Percentiles rank a stretch among this genome's conserved stretches.
These are phyloP conservation scores for Pollenia amentaria DNA, from an alignment of 2,888 invertebrate species.

Conservation along the genomic window DNA sequence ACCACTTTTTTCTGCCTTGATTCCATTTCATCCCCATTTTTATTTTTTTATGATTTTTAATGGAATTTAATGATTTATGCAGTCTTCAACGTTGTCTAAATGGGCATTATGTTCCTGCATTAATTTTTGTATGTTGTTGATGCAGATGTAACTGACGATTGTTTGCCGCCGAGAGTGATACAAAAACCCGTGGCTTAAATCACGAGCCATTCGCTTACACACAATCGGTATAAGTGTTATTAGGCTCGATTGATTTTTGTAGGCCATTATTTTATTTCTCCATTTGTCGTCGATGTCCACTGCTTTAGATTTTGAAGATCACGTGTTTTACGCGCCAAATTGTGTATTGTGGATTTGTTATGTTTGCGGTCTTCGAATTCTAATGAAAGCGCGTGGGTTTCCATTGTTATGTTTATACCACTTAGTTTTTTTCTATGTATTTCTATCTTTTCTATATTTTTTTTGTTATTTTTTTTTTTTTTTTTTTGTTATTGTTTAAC, in stretches of 20 bases:
- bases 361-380: background rate
- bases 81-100: constrained; percentile 11
- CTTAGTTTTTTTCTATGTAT: constrained; percentile 35
- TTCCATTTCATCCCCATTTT: constrained; percentile 53
- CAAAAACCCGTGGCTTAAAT: constrained; percentile 52
- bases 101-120: constrained; percentile 20
- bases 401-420: constrained; percentile 54
- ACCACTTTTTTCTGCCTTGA: background rate
- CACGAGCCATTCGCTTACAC: constrained; percentile 55
- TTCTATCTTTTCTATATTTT: constrained; percentile 15
- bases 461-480: too few relatives aligned
- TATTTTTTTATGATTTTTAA: constrained; percentile 5
- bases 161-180: constrained; percentile 2
- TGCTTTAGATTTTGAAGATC: constrained; percentile 57
- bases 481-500: constrained; percentile 50
- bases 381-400: constrained; percentile 63
- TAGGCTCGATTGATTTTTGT: constrained; percentile 36
- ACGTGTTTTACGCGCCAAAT: constrained; percentile 68
- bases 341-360: constrained; percentile 24
- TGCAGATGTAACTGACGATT: constrained; percentile 52
- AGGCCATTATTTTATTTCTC: constrained; percentile 53
- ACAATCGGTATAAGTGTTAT: constrained; percentile 1
- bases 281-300: constrained; percentile 23
- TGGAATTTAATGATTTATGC: constrained; percentile 65
- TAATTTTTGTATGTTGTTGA: background rate